Percentiles rank a stretch among this genome's conserved stretches.
phyloP scores from a whole-genome alignment of 1,140 invertebrate species.

The Pararge aegeria region DNA sequence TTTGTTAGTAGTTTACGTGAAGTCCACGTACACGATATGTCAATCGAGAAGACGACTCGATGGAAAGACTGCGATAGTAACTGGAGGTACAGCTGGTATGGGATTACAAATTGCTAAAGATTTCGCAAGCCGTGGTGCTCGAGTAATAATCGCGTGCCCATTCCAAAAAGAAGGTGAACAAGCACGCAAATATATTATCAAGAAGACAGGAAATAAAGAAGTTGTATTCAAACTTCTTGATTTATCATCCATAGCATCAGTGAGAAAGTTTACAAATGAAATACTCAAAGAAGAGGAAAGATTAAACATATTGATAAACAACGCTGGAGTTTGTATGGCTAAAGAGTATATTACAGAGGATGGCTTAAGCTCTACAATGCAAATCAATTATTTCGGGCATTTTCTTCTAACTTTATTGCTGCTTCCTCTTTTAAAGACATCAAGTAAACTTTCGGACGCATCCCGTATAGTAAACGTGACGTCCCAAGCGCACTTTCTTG shows the following conservation, averaged over 20 bases:
- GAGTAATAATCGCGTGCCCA: conserved; percentile 91
- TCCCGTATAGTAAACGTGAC: conserved; percentile 78
- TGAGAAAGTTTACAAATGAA: conserved; percentile 84
- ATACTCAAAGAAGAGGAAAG: conserved; percentile 83
- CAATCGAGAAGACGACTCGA: conserved; percentile 51
- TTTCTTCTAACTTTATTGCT: conserved; percentile 81
- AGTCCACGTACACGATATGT: conserved; percentile 22
- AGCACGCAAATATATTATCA: neutral
- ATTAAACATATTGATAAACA: conserved; percentile 90
- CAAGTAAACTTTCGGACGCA: conserved; percentile 45
- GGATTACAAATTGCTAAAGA: conserved; percentile 90
- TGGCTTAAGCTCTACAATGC: conserved; percentile 74
- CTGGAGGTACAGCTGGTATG: conserved; percentile 91
- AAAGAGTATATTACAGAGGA: conserved; percentile 74
- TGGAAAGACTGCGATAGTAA: conserved; percentile 89
- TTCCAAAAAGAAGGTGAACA: conserved; percentile 80
- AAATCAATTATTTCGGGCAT: conserved; percentile 79
- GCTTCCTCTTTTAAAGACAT: conserved; percentile 78
- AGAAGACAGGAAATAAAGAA: conserved; percentile 77
- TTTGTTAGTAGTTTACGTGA: neutral
- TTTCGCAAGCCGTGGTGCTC: conserved; percentile 87
- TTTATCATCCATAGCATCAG: conserved; percentile 83
- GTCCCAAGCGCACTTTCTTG: conserved; percentile 43
- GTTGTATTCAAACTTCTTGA: conserved; percentile 84
- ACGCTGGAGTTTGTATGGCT: conserved; percentile 84